A percentile compares a stretch with the other conserved stretches of the same genome.
These are phyloP conservation scores for Petroica traversi DNA, from an alignment of 2,113 vertebrate genomes.

Conservation along the genomic window DNA sequence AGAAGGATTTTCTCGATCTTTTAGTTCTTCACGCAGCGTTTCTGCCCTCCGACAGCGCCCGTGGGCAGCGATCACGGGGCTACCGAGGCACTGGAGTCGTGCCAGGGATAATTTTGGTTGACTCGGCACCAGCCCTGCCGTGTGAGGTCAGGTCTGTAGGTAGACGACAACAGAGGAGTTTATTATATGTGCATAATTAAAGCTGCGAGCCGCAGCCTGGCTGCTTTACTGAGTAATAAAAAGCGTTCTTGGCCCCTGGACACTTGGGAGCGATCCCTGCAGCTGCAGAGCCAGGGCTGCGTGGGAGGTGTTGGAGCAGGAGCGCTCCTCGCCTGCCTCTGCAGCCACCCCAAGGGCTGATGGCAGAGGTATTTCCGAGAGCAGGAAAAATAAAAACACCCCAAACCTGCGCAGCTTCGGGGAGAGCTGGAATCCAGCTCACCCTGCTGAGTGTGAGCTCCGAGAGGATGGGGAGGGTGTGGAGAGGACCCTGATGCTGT, in stretches of 20 bases:
- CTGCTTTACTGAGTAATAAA: neutral
- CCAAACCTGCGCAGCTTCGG: neutral
- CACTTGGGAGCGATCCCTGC: neutral
- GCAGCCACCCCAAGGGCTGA: neutral
- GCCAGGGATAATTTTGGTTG: neutral
- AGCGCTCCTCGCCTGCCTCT: neutral
- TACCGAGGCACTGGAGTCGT: neutral
- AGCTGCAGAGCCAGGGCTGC: neutral
- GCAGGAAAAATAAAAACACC: neutral
- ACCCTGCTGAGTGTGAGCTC: accelerated
- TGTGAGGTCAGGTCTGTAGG: neutral
- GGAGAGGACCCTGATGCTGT: neutral
- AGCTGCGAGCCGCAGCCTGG: neutral
- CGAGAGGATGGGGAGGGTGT: accelerated
- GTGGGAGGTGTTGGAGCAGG: conserved; percentile 2
- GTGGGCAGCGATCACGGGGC: neutral
- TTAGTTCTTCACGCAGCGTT: neutral
- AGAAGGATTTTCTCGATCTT: neutral
- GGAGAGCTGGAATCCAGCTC: neutral
- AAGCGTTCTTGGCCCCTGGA: neutral
- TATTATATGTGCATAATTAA: neutral
- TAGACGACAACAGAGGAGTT: neutral
- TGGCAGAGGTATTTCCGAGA: neutral
- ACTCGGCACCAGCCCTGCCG: neutral
- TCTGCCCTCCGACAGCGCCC: neutral